These are phyloP conservation scores for Ptychochromis oligacanthus DNA, from an alignment of 2,113 vertebrate species.

Conservation along the genomic window DNA sequence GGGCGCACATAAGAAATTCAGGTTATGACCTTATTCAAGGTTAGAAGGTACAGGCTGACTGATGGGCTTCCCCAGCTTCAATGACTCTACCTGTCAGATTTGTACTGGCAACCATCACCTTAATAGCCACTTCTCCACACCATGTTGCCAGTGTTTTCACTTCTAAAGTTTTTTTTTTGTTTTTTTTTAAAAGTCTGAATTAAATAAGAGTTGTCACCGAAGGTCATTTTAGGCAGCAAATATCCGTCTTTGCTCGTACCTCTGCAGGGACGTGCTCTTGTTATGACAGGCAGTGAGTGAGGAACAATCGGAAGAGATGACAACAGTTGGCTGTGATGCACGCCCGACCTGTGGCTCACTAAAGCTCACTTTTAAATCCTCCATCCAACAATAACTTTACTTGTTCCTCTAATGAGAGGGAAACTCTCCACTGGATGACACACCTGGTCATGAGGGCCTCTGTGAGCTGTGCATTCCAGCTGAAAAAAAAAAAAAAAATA, in stretches of 20 bases:
- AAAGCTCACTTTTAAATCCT: slow-evolving; percentile 30
- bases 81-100: slow-evolving; percentile 52
- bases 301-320: slow-evolving; percentile 65
- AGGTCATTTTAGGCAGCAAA: slow-evolving; percentile 18
- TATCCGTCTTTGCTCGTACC: slow-evolving; percentile 5
- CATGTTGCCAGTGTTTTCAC: slow-evolving; percentile 1
- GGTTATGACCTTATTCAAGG: slow-evolving; percentile 68
- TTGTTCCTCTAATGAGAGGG: neutral
- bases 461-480: neutral
- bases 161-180: neutral
- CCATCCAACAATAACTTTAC: neutral
- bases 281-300: slow-evolving; percentile 54
- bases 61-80: slow-evolving; percentile 52
- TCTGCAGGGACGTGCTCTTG: slow-evolving; percentile 6
- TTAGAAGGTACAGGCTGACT: slow-evolving; percentile 63
- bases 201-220: neutral
- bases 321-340: slow-evolving; percentile 29
- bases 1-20: slow-evolving; percentile 59
- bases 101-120: slow-evolving; percentile 33
- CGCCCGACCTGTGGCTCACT: neutral
- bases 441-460: neutral
- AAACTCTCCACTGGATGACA: neutral
- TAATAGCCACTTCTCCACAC: slow-evolving; percentile 19
- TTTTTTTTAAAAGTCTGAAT: slow-evolving; percentile 10
- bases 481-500: slow-evolving; percentile 3